A percentile compares a stretch with the other conserved stretches of the same genome.
phyloP scores from a whole-genome alignment of 2,113 vertebrate species.

The Climacteris rufus region DNA sequence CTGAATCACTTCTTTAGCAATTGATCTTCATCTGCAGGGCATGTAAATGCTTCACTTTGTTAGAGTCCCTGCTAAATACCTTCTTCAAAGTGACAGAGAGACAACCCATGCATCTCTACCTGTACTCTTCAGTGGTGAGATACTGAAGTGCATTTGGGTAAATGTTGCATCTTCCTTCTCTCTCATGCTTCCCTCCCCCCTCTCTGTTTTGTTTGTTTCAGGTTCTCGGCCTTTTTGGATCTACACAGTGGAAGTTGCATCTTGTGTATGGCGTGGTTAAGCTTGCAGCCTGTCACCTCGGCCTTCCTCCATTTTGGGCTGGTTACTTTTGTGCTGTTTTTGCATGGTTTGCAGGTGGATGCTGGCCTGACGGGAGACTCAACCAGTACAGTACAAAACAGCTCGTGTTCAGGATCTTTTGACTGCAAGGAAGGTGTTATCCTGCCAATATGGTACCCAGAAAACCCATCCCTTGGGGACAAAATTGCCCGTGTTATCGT shows the following conservation, averaged over 20 bases:
- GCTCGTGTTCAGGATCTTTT: conserved; percentile 82
- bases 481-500: conserved; percentile 98
- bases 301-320: conserved; percentile 94
- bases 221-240: conserved; percentile 67
- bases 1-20: not conserved
- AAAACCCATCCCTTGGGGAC: conserved; percentile 97
- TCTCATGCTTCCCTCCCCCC: conserved; percentile 65
- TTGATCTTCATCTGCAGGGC: not conserved
- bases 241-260: conserved; percentile 67
- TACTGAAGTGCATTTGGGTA: conserved; percentile 23
- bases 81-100: conserved; percentile 65
- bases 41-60: conserved; percentile 7
- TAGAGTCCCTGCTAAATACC: conserved; percentile 5
- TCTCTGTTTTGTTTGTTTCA: conserved; percentile 72
- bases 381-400: conserved; percentile 77
- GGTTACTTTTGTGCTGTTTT: conserved; percentile 83
- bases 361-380: conserved; percentile 82
- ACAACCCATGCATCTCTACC: conserved; percentile 35
- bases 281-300: conserved; percentile 84
- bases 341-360: conserved; percentile 84
- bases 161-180: conserved; percentile 30
- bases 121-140: conserved; percentile 24
- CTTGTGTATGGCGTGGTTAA: conserved; percentile 96
- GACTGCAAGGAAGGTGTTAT: conserved; percentile 93
- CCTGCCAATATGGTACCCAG: conserved; percentile 97